These are phyloP conservation scores for Euproctis similis DNA, from an alignment of 2,888 invertebrate genomes.

Conservation along the genomic window DNA sequence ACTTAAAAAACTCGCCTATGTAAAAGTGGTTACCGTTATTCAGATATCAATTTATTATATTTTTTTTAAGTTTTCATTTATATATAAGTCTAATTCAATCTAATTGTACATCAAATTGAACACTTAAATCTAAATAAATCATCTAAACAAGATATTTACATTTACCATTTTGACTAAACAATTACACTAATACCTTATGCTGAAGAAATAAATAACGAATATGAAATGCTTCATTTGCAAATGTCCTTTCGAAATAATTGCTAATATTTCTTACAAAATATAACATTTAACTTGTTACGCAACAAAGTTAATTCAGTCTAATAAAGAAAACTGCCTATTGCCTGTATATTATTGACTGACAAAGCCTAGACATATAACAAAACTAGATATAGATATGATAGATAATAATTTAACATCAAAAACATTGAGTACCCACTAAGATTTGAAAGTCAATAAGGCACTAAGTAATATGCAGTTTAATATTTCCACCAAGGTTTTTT, in stretches of 20 bases:
- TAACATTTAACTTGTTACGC: constrained; percentile 55
- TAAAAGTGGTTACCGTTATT: constrained; percentile 44
- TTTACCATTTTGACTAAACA: constrained; percentile 68
- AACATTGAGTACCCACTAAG: constrained; percentile 22
- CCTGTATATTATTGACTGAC: constrained; percentile 51
- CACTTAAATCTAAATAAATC: constrained; percentile 71
- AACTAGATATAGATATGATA: too few relatives aligned
- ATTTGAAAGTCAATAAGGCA: constrained; percentile 66
- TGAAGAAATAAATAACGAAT: constrained; percentile 73
- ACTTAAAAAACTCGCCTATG: constrained; percentile 44
- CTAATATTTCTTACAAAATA: constrained; percentile 59
- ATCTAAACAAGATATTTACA: constrained; percentile 73
- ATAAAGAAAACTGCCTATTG: constrained; percentile 52
- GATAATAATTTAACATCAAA: background rate
- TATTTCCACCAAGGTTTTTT: constrained; percentile 33
- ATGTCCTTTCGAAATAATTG: constrained; percentile 57
- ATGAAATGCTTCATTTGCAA: constrained; percentile 71
- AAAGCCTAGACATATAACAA: constrained; percentile 29
- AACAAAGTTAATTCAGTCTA: constrained; percentile 66
- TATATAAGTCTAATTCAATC: constrained; percentile 60
- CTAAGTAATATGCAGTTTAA: constrained; percentile 53
- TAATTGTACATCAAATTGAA: constrained; percentile 68
- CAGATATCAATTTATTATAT: constrained; percentile 36
- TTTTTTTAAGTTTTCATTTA: too few relatives aligned
- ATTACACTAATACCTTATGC: constrained; percentile 67